Percentiles rank a stretch among this genome's conserved stretches.
phyloP scores from a whole-genome alignment of 2,888 invertebrate species.

The Hemithea aestivaria region DNA sequence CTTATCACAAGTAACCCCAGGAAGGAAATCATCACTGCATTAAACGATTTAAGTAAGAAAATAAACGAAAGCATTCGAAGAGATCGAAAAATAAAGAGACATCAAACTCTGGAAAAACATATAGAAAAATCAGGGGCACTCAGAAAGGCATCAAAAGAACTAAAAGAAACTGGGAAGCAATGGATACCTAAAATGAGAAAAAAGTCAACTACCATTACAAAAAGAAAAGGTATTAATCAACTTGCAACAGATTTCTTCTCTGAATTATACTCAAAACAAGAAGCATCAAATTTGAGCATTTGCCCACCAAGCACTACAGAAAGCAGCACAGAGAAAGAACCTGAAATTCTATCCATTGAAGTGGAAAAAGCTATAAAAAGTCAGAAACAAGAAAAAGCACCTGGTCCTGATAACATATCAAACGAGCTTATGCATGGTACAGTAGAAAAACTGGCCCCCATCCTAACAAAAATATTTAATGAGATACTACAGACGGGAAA shows the following conservation, averaged over 20 bases:
- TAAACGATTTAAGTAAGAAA: slow-evolving; percentile 21
- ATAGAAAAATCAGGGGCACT: slow-evolving; percentile 24
- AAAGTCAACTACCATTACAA: too few relatives aligned
- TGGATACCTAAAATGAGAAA: slow-evolving; percentile 1
- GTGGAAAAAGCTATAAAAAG: slow-evolving; percentile 13
- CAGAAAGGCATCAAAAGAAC: slow-evolving; percentile 23
- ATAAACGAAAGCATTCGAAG: slow-evolving; percentile 22
- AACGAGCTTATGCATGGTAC: slow-evolving; percentile 11
- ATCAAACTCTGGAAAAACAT: slow-evolving; percentile 16
- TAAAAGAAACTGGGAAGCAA: slow-evolving; percentile 9
- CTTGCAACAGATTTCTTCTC: slow-evolving; percentile 16
- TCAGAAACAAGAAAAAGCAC: slow-evolving; percentile 15
- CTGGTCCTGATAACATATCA: slow-evolving; percentile 11
- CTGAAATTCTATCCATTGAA: slow-evolving; percentile 1
- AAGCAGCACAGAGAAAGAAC: too few relatives aligned
- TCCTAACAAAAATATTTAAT: slow-evolving; percentile 8
- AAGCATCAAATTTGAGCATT: too few relatives aligned
- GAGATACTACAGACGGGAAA: slow-evolving; percentile 3
- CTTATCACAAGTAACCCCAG: slow-evolving; percentile 3
- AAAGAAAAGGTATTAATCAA: slow-evolving; percentile 1
- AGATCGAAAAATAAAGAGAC: slow-evolving; percentile 15
- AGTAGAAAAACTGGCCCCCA: neutral
- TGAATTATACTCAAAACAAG: slow-evolving; percentile 3
- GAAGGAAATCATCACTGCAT: slow-evolving; percentile 8
- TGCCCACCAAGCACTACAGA: too few relatives aligned